Conservation (phyloP, 1,140 invertebrate species). For the Dreissena rostriformis region DNA sequence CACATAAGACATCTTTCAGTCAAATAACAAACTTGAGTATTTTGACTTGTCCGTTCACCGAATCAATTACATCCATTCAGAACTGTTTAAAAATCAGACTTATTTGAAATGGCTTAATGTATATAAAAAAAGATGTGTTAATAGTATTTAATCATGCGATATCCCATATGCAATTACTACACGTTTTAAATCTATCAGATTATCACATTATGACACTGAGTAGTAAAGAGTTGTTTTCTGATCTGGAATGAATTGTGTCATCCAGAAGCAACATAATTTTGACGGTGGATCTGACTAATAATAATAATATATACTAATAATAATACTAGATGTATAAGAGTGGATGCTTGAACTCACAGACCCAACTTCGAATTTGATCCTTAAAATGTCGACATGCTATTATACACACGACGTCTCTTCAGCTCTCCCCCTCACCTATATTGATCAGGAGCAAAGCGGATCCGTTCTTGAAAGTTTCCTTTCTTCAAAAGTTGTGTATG, state of each 20-base stretch:
- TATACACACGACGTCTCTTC: neutral
- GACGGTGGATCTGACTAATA: conserved; percentile 3
- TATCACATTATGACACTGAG: neutral
- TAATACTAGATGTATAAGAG: conserved; percentile 1
- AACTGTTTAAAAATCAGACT: conserved; percentile 6
- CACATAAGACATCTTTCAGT: neutral
- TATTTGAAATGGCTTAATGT: conserved; percentile 5
- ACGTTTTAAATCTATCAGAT: neutral
- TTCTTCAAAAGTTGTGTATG: neutral
- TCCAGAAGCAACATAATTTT: neutral
- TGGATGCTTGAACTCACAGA: neutral
- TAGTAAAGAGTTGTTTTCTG: neutral
- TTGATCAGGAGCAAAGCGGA: neutral
- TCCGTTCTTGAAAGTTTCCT: neutral
- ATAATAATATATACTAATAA: neutral
- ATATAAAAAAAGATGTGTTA: neutral
- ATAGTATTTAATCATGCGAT: conserved; percentile 9
- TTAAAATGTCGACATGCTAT: neutral
- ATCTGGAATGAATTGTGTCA: neutral
- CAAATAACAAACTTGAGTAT: neutral
- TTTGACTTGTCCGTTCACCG: conserved; percentile 18
- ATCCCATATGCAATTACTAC: neutral
- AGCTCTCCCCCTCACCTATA: neutral
- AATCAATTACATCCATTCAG: neutral
- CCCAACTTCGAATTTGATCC: neutral